Evolutionary conservation across 1,140 invertebrate species (phyloP), one percentile per base, ranked within the genome.

Genomic region (Coptotermes formosanus): DNA sequence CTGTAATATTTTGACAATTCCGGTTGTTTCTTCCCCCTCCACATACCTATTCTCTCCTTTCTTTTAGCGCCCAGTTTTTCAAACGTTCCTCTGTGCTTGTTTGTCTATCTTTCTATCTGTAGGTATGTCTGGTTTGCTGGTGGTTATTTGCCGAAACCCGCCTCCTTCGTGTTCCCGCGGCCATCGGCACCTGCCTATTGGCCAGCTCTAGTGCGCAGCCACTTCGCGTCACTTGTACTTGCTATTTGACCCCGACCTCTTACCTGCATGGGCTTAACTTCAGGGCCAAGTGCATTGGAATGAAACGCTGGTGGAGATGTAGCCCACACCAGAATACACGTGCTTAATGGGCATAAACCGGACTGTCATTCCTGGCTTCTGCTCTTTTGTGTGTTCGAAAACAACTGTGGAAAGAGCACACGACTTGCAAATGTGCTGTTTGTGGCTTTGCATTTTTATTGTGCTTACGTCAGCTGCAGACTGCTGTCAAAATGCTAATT

Each of bases 41-140:
- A 25, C 64, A 1, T 25, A 30, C 25, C 9, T 75, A 8, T 75
- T 75, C 64, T 30, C n/a, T n/a, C n/a, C 25, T 75, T n/a, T 75
- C 64, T 75, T 75, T 75, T 75, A 75, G n/a, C 64, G 14, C 64
- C 64, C 64, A 75, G 64, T 75, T 75, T 75, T 75, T 75, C 30
- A 75, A 75, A 4, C 55, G 25, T 75, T 75, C 16, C 64, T 75
- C 9, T 75, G 16, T 75, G n/a, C 64, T 75, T 75, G 64, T 75
- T 75, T 75, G 64, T 75, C 64, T 75, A 75, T 75, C 64, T 75
- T 75, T 75, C 64, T 75, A 75, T 75, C 64, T 75, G 64, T 75
- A 75, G 64, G 64, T 75, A 75, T 75, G 64, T 75, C 64, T 75
- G 64, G 64, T 75, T 75, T 75, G 25, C n/a, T 75, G 64, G n/a